Evolutionary conservation across 2,113 vertebrate genomes (phyloP).

Genomic region (Rostratula benghalensis): DNA sequence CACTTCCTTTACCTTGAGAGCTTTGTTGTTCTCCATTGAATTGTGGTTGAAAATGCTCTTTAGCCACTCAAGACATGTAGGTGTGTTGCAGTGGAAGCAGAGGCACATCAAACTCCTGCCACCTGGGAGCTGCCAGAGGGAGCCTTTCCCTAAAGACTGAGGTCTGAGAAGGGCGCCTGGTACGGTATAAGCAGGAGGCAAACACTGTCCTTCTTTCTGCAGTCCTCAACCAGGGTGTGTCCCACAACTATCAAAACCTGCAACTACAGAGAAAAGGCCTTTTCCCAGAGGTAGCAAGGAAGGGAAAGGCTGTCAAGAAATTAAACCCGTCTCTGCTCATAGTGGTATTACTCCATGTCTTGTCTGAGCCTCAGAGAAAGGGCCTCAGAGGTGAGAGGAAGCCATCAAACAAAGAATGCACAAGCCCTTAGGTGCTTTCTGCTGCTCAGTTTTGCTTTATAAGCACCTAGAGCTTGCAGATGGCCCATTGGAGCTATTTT

Average conservation of each 20-base stretch:
- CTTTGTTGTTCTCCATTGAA: conserved; percentile 37
- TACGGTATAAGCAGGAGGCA: background rate
- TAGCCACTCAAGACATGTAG: background rate
- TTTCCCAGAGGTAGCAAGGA: background rate
- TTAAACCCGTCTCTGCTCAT: background rate
- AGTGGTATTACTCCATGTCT: background rate
- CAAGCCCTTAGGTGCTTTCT: background rate
- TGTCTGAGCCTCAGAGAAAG: background rate
- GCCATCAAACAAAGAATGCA: background rate
- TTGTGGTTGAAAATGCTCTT: background rate
- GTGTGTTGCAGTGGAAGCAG: background rate
- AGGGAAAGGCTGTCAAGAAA: background rate
- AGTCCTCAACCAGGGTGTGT: background rate
- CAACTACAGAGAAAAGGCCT: background rate
- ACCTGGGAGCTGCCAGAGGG: background rate
- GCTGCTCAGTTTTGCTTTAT: background rate
- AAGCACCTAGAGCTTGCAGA: background rate
- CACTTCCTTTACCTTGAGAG: conserved; percentile 19
- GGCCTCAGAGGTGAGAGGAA: background rate
- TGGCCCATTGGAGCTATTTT: background rate
- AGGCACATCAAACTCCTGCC: background rate
- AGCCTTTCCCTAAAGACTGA: background rate
- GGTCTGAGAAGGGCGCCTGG: background rate
- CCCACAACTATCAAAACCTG: background rate
- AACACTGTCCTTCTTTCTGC: background rate